These are phyloP conservation scores for Calcarius lapponicus DNA, from an alignment of 2,797 vertebrate species.

Conservation along the genomic window DNA sequence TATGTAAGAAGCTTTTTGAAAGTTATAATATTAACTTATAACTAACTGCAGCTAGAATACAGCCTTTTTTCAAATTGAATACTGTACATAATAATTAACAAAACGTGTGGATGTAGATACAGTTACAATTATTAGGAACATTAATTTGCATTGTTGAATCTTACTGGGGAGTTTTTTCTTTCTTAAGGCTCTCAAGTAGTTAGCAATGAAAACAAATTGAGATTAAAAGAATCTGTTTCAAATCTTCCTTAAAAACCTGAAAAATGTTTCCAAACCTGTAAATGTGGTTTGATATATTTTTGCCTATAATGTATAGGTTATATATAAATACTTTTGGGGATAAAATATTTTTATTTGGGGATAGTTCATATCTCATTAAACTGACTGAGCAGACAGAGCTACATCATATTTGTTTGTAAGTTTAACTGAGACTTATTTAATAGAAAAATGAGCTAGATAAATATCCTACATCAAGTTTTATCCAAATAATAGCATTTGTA, in stretches of 20 bases:
- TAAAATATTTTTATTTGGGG: conserved; percentile 31
- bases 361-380: conserved; percentile 1
- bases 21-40: not conserved
- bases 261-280: conserved; percentile 4
- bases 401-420: conserved; percentile 12
- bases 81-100: conserved; percentile 17
- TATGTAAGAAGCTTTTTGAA: conserved; percentile 8
- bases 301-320: not conserved
- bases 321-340: conserved; percentile 13
- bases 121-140: conserved; percentile 29
- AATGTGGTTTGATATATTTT: not conserved
- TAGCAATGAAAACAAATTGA: conserved; percentile 17
- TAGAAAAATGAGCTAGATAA: not conserved
- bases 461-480: not conserved
- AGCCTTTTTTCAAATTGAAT: not conserved
- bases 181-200: conserved; percentile 28
- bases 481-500: not conserved
- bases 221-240: conserved; percentile 12
- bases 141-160: conserved; percentile 49
- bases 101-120: conserved; percentile 37
- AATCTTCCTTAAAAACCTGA: conserved; percentile 20
- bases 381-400: not conserved
- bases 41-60: conserved; percentile 1
- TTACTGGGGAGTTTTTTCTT: conserved; percentile 25
- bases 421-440: conserved; percentile 1